Evolutionary conservation across 2,113 vertebrate genomes (phyloP).

Genomic region (Cynocephalus volans): DNA sequence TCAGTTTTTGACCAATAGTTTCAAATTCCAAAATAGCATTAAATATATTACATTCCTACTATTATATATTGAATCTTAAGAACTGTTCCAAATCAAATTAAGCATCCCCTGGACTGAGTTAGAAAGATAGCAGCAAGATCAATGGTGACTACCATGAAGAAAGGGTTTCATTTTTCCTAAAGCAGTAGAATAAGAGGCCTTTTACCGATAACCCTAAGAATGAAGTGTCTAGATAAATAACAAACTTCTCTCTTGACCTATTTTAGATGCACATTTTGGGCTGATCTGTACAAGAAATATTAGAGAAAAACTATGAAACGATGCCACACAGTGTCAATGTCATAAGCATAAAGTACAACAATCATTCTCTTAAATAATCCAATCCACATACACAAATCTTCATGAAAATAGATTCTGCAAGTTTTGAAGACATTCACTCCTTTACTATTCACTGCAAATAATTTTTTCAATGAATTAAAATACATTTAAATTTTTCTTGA

Average conservation of each 20-base stretch:
- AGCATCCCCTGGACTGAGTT: neutral
- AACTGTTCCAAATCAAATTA: conserved; percentile 30
- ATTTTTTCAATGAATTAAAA: conserved; percentile 57
- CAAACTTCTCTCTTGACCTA: conserved; percentile 37
- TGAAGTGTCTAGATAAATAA: conserved; percentile 4
- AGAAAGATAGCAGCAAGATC: neutral
- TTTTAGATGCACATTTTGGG: neutral
- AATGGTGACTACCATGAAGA: neutral
- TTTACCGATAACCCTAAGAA: neutral
- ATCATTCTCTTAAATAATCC: conserved; percentile 23
- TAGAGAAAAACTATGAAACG: neutral
- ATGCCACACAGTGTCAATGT: neutral
- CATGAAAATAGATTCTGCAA: conserved; percentile 30
- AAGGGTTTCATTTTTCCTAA: neutral
- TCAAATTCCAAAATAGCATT: neutral
- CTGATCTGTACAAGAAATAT: conserved; percentile 16
- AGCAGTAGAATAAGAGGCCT: neutral
- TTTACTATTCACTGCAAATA: conserved; percentile 21
- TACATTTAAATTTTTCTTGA: conserved; percentile 56
- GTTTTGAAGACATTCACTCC: conserved; percentile 65
- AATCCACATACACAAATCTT: neutral
- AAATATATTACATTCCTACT: neutral
- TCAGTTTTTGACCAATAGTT: conserved; percentile 24
- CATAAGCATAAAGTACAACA: neutral
- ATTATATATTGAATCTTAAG: neutral